phyloP scores from a whole-genome alignment of 2,797 vertebrate species.

The Furcifer pardalis region DNA sequence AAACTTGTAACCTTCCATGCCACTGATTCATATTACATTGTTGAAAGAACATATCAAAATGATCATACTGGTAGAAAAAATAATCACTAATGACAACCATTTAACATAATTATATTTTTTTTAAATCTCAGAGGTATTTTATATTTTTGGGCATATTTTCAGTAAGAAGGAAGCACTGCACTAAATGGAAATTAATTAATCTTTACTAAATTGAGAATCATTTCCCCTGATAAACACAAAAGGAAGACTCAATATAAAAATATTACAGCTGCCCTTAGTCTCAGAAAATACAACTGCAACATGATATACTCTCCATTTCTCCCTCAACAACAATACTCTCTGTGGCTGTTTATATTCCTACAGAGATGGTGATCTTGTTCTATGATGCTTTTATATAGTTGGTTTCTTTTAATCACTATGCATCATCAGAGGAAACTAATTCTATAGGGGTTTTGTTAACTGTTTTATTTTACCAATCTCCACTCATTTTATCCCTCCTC shows the following conservation, averaged over 20 bases:
- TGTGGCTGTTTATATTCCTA: not conserved
- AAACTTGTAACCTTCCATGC: not conserved
- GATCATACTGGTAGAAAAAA: not conserved
- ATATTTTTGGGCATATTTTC: slow-evolving; percentile 30
- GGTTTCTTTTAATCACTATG: not conserved
- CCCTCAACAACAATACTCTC: not conserved
- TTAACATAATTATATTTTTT: not conserved
- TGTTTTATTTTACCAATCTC: not conserved
- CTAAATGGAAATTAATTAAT: slow-evolving; percentile 35
- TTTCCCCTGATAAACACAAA: not conserved
- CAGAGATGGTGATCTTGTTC: not conserved
- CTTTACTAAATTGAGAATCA: slow-evolving; percentile 15
- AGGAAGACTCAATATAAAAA: not conserved
- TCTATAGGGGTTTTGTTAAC: not conserved
- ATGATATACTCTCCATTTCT: not conserved
- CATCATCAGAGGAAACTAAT: not conserved
- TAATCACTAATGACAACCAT: not conserved
- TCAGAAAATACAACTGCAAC: slow-evolving; percentile 4
- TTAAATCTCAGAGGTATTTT: slow-evolving; percentile 9
- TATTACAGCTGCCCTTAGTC: not conserved
- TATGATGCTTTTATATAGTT: not conserved
- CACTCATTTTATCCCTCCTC: too few relatives aligned
- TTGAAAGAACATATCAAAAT: not conserved
- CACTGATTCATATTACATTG: not conserved
- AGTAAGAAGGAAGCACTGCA: slow-evolving; percentile 13